These are phyloP conservation scores for Paratrypauchen microcephalus DNA, from an alignment of 2,797 vertebrate genomes.

Conservation along the genomic window DNA sequence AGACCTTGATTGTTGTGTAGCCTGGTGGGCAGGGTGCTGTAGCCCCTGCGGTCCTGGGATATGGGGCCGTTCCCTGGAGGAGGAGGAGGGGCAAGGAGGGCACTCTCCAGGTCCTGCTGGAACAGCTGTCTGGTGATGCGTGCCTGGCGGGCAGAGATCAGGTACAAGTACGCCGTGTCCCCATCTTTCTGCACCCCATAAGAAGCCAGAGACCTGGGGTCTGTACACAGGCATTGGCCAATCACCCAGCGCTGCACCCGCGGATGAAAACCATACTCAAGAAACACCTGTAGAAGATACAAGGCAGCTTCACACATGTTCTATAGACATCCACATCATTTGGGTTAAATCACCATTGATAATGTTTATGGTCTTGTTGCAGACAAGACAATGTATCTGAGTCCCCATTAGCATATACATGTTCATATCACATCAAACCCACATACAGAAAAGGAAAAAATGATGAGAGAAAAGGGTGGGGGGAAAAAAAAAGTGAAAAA, in stretches of 20 bases:
- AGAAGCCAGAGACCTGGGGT: conserved; percentile 83
- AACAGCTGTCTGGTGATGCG: conserved; percentile 79
- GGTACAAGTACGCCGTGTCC: conserved; percentile 88
- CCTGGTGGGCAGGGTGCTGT: conserved; percentile 77
- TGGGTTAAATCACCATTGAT: not conserved
- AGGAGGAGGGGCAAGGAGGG: conserved; percentile 57
- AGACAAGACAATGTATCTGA: no score
- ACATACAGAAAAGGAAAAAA: no score
- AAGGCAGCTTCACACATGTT: not conserved
- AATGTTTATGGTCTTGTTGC: not conserved
- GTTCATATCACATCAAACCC: no score
- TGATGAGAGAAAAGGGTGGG: no score
- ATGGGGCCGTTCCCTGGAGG: conserved; percentile 43
- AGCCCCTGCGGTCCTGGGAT: conserved; percentile 70
- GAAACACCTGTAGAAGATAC: conserved; percentile 80
- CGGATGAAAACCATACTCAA: conserved; percentile 89
- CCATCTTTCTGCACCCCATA: conserved; percentile 86
- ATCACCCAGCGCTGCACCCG: conserved; percentile 94
- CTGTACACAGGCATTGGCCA: conserved; percentile 85
- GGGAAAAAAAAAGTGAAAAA: not conserved
- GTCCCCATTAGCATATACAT: no score
- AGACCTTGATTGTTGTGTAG: conserved; percentile 72
- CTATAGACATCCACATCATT: not conserved
- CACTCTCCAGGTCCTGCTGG: conserved; percentile 81
- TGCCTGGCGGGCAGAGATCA: conserved; percentile 82